phyloP scores from a whole-genome alignment of 2,888 invertebrate species.

The Tiphia femorata region DNA sequence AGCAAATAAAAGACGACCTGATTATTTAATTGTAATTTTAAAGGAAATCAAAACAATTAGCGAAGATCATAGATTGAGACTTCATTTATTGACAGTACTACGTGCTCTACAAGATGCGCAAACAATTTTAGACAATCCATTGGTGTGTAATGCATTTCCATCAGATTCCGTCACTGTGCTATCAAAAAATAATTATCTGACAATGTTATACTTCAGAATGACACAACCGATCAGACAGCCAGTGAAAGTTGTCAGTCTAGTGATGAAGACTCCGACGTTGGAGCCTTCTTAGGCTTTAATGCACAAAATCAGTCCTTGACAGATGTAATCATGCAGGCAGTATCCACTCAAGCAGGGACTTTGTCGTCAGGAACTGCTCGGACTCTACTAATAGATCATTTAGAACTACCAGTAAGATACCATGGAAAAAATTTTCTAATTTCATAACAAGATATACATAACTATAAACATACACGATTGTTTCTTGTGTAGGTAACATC shows the following conservation, averaged over 20 bases:
- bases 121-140: slow-evolving; percentile 47
- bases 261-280: slow-evolving; percentile 59
- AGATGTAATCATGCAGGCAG: slow-evolving; percentile 17
- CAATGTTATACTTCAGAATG: slow-evolving; percentile 47
- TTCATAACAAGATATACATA: background rate
- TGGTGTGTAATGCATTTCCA: slow-evolving; percentile 42
- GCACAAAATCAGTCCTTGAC: slow-evolving; percentile 44
- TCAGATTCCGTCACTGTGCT: background rate
- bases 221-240: slow-evolving; percentile 56
- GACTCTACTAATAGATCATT: slow-evolving; percentile 33
- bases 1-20: slow-evolving; percentile 50
- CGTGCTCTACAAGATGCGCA: slow-evolving; percentile 52
- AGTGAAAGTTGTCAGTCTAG: slow-evolving; percentile 62
- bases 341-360: slow-evolving; percentile 24
- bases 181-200: background rate
- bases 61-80: slow-evolving; percentile 55
- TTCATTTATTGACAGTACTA: slow-evolving; percentile 51
- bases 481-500: slow-evolving; percentile 35
- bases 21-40: slow-evolving; percentile 55
- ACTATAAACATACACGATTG: background rate
- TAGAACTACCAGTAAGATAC: slow-evolving; percentile 33
- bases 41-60: slow-evolving; percentile 56
- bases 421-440: background rate
- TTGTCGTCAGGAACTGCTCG: slow-evolving; percentile 32
- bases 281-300: slow-evolving; percentile 40